Base-by-base conservation (phyloP, 2,888 invertebrate species). In the Apocheima hispidaria region DNA sequence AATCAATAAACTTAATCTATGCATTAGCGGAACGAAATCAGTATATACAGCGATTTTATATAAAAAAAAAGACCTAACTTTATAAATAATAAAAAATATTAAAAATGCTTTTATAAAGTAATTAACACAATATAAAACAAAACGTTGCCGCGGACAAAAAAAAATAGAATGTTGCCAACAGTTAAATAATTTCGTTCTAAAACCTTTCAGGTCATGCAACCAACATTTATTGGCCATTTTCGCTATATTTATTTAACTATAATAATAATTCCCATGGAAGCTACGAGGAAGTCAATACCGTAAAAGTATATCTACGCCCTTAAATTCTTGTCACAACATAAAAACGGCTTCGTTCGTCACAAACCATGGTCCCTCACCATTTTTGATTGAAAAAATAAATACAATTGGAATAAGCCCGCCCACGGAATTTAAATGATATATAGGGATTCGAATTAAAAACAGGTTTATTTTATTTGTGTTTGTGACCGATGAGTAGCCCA, bases 341-440 rank as follows among this genome's bases (percentile, higher is more conserved):
- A 68, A 68, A 48, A 60, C 40, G 48, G 44, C 35, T 55, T 52
- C 40, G 33, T 51, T 53, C 40, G 50, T 50, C 44, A 48, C 38
- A 18, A 60, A 52, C 60, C 67, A 66, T 69, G 70, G 70, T 66
- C 71, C 69, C 69, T 65, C 63, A 59, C 64, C 63, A 51, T 52
- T 63, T 50, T 44, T 30, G 4, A 50, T 44, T 61, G 28, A 54
- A 46, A 35, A 51, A 57, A 62, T 61, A 57, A 60, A 63, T 49
- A 65, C 51, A 46, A 60, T 63, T 61, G 65, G 68, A 71, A 66
- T 68, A 51, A 20, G n/a, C 65, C 65, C 69, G 67, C 40, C 69
- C 69, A 65, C 63, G 48, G 20, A 14, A 9, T 62, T 48, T 51
- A 18, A 30, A 1, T 2, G 14, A 0, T 0, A 28, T 28, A 16